phyloP scores from a whole-genome alignment of 2,113 vertebrate genomes.

The Otus sunia region DNA sequence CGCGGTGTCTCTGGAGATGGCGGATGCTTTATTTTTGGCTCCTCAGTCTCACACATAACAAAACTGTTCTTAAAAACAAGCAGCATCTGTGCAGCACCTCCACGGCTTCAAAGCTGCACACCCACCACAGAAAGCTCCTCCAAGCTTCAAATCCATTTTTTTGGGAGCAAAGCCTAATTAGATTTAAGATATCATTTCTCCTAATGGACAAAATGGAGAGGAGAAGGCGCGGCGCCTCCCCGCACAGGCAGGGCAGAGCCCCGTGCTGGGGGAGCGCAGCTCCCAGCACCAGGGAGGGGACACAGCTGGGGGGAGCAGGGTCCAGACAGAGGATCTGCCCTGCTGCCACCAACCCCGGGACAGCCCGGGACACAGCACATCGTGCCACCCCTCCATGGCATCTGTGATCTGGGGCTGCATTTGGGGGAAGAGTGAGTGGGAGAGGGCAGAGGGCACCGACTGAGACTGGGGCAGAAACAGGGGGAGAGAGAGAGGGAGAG shows the following conservation, averaged over 20 bases:
- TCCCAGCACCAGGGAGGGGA: not conserved
- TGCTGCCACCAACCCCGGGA: not conserved
- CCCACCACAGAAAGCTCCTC: not conserved
- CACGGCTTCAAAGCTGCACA: not conserved
- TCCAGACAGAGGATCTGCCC: not conserved
- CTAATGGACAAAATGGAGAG: not conserved
- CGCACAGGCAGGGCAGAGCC: not conserved
- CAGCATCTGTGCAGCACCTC: not conserved
- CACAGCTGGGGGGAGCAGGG: rapidly evolving
- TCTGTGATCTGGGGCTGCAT: rapidly evolving
- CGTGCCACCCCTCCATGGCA: not conserved
- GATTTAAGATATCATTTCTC: not conserved
- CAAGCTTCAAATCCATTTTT: not conserved
- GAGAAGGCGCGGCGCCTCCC: not conserved
- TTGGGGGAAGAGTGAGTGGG: not conserved
- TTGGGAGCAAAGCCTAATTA: not conserved
- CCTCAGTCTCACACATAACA: not conserved
- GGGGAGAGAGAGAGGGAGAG: not conserved
- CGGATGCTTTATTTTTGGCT: not conserved
- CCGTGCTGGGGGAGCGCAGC: rapidly evolving
- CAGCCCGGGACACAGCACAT: not conserved
- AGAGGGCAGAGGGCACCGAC: not conserved
- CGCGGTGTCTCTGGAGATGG: not conserved
- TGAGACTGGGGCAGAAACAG: not conserved
- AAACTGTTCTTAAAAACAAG: not conserved